Conservation (phyloP, 2,113 vertebrate genomes). For the Euleptes europaea region DNA sequence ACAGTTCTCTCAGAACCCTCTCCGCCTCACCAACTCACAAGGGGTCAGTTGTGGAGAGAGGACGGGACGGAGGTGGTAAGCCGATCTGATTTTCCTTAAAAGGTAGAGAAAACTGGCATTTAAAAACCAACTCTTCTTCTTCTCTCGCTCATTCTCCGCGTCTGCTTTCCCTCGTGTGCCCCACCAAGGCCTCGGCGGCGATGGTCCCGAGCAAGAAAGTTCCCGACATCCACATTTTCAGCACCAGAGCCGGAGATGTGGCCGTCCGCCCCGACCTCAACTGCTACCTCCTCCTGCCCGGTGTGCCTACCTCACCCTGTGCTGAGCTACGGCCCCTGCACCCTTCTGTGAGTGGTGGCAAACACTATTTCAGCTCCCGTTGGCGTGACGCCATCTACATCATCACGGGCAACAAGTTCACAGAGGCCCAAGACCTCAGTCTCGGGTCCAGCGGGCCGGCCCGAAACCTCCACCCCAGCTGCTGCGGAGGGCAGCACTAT, state of each 20-base stretch:
- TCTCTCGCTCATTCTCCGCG: background rate
- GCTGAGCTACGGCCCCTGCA: conserved; percentile 6
- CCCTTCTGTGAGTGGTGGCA: background rate
- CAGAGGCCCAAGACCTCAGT: background rate
- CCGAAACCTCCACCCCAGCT: background rate
- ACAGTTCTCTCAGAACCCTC: too few species aligned
- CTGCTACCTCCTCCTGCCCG: background rate
- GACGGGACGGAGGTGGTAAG: too few species aligned
- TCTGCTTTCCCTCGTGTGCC: background rate
- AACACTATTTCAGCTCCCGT: conserved; percentile 21
- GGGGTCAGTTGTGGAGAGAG: too few species aligned
- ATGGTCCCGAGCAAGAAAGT: background rate
- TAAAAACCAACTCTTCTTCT: too few species aligned
- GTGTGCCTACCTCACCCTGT: background rate
- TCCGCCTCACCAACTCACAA: too few species aligned
- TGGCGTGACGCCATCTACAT: background rate
- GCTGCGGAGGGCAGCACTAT: conserved; percentile 18
- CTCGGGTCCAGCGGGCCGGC: background rate
- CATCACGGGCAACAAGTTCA: background rate
- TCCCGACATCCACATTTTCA: conserved; percentile 6
- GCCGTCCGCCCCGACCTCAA: background rate
- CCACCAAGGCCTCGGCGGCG: background rate
- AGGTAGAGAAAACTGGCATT: too few species aligned
- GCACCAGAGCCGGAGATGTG: conserved; percentile 9
- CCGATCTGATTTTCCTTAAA: too few species aligned